A percentile compares a stretch with the other conserved stretches of the same genome.
Evolutionary conservation across 30 jellyfish, hydroid and myxozoan species (phyloP).

Genomic region (Clytia hemisphaerica): DNA sequence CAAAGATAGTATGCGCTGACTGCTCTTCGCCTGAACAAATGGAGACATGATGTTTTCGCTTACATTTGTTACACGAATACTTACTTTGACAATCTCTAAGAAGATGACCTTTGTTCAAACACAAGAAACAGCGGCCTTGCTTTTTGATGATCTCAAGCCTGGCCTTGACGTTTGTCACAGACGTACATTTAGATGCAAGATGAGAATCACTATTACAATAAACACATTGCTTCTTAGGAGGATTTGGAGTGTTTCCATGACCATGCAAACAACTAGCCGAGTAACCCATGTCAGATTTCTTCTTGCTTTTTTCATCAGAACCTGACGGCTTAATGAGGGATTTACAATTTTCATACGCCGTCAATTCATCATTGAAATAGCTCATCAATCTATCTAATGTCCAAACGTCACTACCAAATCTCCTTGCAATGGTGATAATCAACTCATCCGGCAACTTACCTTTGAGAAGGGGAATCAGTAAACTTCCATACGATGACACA

Average conservation of each 20-base stretch:
- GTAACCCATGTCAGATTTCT: too few species aligned
- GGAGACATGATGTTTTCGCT: too few species aligned
- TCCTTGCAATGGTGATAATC: not conserved
- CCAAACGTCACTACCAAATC: not conserved
- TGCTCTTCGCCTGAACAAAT: too few species aligned
- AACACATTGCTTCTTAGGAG: too few species aligned
- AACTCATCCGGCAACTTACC: slow-evolving; percentile 23
- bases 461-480: slow-evolving; percentile 4
- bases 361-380: not conserved
- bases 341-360: slow-evolving; percentile 8
- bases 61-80: not conserved
- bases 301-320: too few species aligned
- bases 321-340: not conserved
- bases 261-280: too few species aligned
- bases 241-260: too few species aligned
- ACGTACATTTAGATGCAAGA: slow-evolving; percentile 6
- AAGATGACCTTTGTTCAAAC: slow-evolving; percentile 21
- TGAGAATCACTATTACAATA: too few species aligned
- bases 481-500: slow-evolving; percentile 5
- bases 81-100: slow-evolving; percentile 4
- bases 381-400: not conserved
- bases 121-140: slow-evolving; percentile 35
- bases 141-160: slow-evolving; percentile 24
- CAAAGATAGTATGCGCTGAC: too few species aligned
- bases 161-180: not conserved